Conservation (phyloP, 2,113 vertebrate species). For the Conger conger region DNA sequence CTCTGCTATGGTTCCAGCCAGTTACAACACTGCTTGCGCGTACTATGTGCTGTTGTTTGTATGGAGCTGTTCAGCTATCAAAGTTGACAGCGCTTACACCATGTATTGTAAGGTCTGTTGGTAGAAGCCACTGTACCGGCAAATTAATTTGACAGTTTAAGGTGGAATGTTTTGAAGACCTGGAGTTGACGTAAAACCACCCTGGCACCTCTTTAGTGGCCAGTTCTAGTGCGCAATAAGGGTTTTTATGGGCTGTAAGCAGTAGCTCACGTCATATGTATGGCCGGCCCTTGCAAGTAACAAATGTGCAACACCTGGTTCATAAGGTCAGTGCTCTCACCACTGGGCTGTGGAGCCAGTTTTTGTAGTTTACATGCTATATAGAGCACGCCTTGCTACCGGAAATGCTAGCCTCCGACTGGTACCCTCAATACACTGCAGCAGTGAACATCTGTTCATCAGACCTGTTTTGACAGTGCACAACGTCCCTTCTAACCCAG, state of each 20-base stretch:
- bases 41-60: neutral
- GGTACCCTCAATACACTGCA: too few species aligned
- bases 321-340: slow-evolving; percentile 28
- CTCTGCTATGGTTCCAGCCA: neutral
- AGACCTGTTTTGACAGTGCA: neutral
- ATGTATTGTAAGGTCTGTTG: neutral
- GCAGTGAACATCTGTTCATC: neutral
- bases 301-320: slow-evolving; percentile 18
- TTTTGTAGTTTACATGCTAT: too few species aligned
- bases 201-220: too few species aligned
- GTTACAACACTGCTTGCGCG: neutral
- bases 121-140: neutral
- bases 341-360: slow-evolving; percentile 24
- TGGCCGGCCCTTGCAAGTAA: neutral
- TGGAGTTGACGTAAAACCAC: neutral
- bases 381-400: too few species aligned
- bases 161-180: neutral
- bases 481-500: neutral
- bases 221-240: too few species aligned
- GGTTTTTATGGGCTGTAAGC: neutral
- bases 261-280: neutral
- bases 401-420: too few species aligned
- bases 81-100: neutral
- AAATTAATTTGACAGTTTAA: neutral
- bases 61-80: neutral